A percentile compares a stretch with the other conserved stretches of the same genome.
Evolutionary conservation across 2,113 vertebrate species (phyloP).

Genomic region (Tricholaema leucomelas): DNA sequence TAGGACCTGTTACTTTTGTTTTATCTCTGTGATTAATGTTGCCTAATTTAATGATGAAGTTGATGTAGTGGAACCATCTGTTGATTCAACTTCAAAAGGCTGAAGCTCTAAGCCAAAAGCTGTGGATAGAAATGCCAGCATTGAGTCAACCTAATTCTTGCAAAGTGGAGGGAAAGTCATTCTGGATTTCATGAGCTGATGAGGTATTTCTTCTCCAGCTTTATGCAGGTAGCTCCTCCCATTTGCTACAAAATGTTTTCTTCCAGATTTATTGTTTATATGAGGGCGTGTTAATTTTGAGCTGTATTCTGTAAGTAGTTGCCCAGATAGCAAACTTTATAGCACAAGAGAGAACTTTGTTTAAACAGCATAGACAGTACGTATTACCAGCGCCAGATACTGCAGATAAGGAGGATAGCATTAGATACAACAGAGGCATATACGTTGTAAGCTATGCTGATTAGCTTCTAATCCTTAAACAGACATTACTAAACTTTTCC

Average conservation of each 20-base stretch:
- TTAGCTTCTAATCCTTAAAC: conserved; percentile 4
- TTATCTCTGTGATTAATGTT: neutral
- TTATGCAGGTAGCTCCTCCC: neutral
- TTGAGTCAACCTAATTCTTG: neutral
- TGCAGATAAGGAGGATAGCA: neutral
- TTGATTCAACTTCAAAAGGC: neutral
- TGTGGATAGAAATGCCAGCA: neutral
- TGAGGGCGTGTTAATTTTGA: neutral
- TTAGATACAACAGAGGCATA: neutral
- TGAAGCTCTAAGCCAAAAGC: neutral
- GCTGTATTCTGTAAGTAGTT: neutral
- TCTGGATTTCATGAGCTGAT: neutral
- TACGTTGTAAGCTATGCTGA: neutral
- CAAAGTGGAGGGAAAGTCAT: neutral
- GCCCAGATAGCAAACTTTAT: neutral
- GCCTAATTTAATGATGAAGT: neutral
- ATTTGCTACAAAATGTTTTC: neutral
- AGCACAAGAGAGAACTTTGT: neutral
- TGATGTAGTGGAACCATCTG: neutral
- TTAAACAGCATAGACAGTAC: neutral
- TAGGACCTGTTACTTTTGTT: neutral
- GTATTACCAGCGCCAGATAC: neutral
- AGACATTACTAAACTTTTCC: neutral
- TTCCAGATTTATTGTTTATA: neutral
- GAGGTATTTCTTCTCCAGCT: neutral